Evolutionary conservation across 2,888 invertebrate species (phyloP), one percentile per base, ranked within the genome.

Genomic region (Aradus depressus): DNA sequence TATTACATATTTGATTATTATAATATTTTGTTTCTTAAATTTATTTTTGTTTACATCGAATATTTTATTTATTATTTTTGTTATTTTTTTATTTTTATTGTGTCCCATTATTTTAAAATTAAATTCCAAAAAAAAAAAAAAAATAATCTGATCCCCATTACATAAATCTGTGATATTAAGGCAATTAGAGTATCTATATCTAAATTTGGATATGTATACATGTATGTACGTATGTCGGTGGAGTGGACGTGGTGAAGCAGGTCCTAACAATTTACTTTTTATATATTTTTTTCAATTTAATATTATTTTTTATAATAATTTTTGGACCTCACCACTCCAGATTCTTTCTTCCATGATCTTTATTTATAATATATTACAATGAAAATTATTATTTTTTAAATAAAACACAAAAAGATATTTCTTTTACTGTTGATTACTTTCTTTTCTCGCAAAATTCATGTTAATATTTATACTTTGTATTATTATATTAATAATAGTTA

Each of bases 141-240:
- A 31, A 35, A 41, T 35, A 34, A 16, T 26, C 44, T 43, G 50
- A 50, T 45, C 38, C 34, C 34, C 45, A 55, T 52, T 50, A 55
- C 55, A 55, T 52, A 50, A 54, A 56, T 54, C 56, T 56, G 56
- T 56, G 56, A 56, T 56, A 56, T 56, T 56, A 52, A 52, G 51
- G 56, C 56, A 56, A 56, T 56, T 56, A 52, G 56, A 43, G 35
- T 47, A 25, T 37, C n/a, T n/a, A n/a, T n/a, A n/a, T n/a, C n/a
- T n/a, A n/a, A n/a, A n/a, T n/a, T n/a, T n/a, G n/a, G n/a, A n/a
- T n/a, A n/a, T n/a, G n/a, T n/a, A n/a, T n/a, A n/a, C n/a, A n/a
- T n/a, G n/a, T n/a, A n/a, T n/a, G n/a, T n/a, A n/a, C n/a, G n/a
- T n/a, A n/a, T n/a, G n/a, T n/a, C n/a, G n/a, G n/a, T n/a, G n/a